phyloP scores from a whole-genome alignment of 2,797 vertebrate species.

The Typhlichthys eigenmanni region DNA sequence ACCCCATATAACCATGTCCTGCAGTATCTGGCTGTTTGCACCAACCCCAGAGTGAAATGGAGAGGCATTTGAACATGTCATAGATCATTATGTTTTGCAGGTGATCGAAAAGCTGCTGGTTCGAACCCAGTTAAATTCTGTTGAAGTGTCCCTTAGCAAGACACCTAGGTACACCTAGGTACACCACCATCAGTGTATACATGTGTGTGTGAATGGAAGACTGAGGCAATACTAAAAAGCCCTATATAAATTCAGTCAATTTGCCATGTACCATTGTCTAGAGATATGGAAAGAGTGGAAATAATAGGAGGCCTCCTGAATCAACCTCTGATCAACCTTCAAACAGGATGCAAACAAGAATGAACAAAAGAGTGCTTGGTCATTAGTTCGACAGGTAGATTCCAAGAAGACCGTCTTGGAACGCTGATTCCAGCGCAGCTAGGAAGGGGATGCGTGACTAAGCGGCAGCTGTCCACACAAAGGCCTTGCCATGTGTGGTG shows the following conservation, averaged over 20 bases:
- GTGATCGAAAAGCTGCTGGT: background rate
- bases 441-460: conserved; percentile 24
- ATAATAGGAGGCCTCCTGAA: too few species aligned
- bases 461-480: conserved; percentile 50
- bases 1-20: conserved; percentile 28
- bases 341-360: background rate
- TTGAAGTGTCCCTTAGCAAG: too few species aligned
- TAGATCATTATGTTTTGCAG: too few species aligned
- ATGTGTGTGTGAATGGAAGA: too few species aligned
- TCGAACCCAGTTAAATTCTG: too few species aligned
- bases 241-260: too few species aligned
- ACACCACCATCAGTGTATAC: too few species aligned
- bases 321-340: too few species aligned
- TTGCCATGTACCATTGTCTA: too few species aligned
- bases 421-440: conserved; percentile 11
- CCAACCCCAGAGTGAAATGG: conserved; percentile 26
- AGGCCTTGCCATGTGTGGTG: conserved; percentile 18
- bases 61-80: conserved; percentile 25
- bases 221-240: too few species aligned
- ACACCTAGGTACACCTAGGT: too few species aligned
- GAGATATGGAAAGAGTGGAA: too few species aligned
- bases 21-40: conserved; percentile 23
- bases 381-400: background rate
- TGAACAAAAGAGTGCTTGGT: background rate
- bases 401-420: background rate